A percentile compares a stretch with the other conserved stretches of the same genome.
Evolutionary conservation across 2,888 invertebrate genomes (phyloP).

Genomic region (Melieria crassipennis): DNA sequence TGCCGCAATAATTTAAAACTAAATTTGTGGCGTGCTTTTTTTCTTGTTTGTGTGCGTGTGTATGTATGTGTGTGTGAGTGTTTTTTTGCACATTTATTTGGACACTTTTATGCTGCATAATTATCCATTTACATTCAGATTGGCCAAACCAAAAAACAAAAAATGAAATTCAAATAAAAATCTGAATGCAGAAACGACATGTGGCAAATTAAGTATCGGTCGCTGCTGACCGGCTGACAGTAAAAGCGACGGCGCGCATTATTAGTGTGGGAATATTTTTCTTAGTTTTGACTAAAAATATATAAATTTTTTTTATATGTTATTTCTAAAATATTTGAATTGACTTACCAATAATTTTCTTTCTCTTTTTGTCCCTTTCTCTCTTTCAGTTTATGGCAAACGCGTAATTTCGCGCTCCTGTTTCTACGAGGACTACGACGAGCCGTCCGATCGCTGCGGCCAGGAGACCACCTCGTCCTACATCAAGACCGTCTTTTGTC

Average conservation of each 20-base stretch:
- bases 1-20: background rate
- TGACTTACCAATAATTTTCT: background rate
- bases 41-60: too few relatives aligned
- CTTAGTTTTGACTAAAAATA: background rate
- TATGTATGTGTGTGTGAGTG: background rate
- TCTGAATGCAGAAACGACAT: background rate
- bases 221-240: background rate
- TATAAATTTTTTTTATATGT: background rate
- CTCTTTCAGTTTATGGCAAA: constrained; percentile 64
- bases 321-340: background rate
- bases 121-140: constrained; percentile 22
- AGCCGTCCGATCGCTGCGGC: constrained; percentile 61
- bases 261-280: background rate
- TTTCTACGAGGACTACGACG: constrained; percentile 63
- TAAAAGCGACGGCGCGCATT: background rate
- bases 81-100: constrained; percentile 14
- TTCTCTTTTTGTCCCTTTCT: constrained; percentile 6
- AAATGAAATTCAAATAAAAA: background rate
- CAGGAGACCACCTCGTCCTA: constrained; percentile 63
- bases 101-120: constrained; percentile 34
- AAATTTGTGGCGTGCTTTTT: background rate
- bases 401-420: constrained; percentile 64
- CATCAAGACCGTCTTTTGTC: constrained; percentile 63
- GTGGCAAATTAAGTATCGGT: too few relatives aligned
- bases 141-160: background rate